A percentile compares a stretch with the other conserved stretches of the same genome.
phyloP scores from a whole-genome alignment of 2,797 vertebrate species.

The Mus minutoides region DNA sequence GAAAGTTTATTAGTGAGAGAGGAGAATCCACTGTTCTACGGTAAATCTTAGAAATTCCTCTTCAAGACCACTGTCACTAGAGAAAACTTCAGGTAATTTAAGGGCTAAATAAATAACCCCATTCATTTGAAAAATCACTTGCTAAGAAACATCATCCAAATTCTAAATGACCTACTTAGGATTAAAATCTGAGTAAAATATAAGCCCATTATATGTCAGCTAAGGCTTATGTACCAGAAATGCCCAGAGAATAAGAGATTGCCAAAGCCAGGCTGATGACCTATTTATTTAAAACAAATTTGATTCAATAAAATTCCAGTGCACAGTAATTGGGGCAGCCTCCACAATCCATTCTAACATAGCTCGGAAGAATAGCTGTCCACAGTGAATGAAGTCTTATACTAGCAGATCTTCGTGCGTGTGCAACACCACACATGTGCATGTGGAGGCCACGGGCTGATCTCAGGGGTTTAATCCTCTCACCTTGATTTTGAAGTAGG shows the following conservation, averaged over 20 bases:
- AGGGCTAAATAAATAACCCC: background rate
- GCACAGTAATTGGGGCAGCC: background rate
- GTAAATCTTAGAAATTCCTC: background rate
- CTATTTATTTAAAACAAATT: conserved; percentile 54
- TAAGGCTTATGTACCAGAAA: background rate
- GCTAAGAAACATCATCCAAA: background rate
- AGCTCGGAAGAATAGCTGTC: background rate
- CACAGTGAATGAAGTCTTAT: background rate
- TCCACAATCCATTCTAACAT: background rate
- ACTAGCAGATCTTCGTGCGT: background rate
- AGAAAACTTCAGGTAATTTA: background rate
- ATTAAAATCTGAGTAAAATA: background rate
- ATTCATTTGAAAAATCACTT: background rate
- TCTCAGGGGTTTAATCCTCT: background rate
- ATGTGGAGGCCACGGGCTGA: background rate
- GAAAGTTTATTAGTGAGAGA: background rate
- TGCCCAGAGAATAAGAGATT: background rate
- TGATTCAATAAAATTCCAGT: conserved; percentile 7
- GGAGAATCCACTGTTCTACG: background rate
- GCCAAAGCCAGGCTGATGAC: conserved; percentile 2
- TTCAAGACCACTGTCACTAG: background rate
- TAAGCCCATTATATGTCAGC: background rate
- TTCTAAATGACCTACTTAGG: background rate
- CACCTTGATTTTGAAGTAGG: background rate
- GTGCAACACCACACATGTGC: background rate